phyloP scores from a whole-genome alignment of 1,140 invertebrate species.

The Sinonovacula constricta region DNA sequence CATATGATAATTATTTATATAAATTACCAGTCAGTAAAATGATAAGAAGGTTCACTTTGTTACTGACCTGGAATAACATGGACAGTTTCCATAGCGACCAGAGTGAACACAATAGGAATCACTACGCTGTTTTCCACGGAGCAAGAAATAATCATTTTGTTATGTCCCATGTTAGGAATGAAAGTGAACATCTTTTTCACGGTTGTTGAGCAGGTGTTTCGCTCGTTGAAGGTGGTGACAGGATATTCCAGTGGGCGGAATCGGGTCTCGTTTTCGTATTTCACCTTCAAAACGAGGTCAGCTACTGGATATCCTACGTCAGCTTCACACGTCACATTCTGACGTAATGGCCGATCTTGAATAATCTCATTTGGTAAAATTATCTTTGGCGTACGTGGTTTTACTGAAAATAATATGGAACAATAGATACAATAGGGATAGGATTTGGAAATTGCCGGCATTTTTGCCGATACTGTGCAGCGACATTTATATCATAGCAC shows the following conservation, averaged over 20 bases:
- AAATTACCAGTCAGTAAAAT: no score
- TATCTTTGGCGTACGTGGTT: conserved; percentile 43
- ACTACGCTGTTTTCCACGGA: conserved; percentile 36
- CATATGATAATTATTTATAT: no score
- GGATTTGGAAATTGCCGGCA: no score
- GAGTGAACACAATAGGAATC: conserved; percentile 6
- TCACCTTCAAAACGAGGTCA: conserved; percentile 23
- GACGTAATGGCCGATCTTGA: conserved; percentile 15
- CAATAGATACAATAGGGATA: no score
- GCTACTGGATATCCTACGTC: conserved; percentile 50
- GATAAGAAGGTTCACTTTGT: no score
- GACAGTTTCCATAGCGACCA: conserved; percentile 15
- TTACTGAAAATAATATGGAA: conserved; percentile 34
- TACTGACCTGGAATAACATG: conserved; percentile 55
- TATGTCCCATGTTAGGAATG: conserved; percentile 20
- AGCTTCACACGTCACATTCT: conserved; percentile 36
- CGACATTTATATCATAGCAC: no score
- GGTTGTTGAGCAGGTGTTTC: conserved; percentile 26
- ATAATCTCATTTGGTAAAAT: conserved; percentile 43
- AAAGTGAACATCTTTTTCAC: conserved; percentile 32
- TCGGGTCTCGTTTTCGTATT: conserved; percentile 3
- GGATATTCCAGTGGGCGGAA: conserved; percentile 18
- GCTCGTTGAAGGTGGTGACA: neutral
- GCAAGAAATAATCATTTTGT: conserved; percentile 49
- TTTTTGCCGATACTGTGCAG: no score